Percentiles rank a stretch among this genome's conserved stretches.
Evolutionary conservation across 2,797 vertebrate genomes (phyloP).

Genomic region (Protosalanx chinensis): DNA sequence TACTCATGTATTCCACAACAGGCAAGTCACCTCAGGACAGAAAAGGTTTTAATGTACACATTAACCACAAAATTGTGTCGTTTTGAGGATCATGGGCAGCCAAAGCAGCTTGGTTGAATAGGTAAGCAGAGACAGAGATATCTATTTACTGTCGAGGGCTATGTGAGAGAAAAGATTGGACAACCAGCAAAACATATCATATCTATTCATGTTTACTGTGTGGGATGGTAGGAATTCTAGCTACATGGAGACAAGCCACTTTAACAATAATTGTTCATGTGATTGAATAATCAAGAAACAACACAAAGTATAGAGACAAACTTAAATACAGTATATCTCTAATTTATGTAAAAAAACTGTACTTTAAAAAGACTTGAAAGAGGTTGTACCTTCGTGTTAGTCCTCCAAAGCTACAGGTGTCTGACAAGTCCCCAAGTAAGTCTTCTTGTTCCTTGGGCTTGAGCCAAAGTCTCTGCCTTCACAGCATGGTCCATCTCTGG

Average conservation of each 20-base stretch:
- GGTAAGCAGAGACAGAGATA: constrained; percentile 40
- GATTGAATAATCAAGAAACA: too few species aligned
- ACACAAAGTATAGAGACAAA: too few species aligned
- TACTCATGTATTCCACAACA: too few species aligned
- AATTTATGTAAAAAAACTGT: not conserved
- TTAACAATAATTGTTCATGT: too few species aligned
- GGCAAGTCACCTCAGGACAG: too few species aligned
- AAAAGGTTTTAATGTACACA: not conserved
- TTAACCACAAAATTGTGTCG: not conserved
- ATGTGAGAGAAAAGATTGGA: constrained; percentile 19
- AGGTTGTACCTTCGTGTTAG: constrained; percentile 5
- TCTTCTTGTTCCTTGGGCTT: not conserved
- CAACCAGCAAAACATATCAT: constrained; percentile 12
- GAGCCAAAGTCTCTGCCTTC: constrained; percentile 1
- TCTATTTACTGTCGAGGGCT: constrained; percentile 37
- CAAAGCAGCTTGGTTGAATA: not conserved
- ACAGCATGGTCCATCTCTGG: constrained; percentile 7
- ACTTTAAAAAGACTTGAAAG: not conserved
- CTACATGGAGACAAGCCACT: too few species aligned
- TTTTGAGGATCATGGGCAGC: not conserved
- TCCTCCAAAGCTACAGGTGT: constrained; percentile 3
- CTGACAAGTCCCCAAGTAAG: not conserved
- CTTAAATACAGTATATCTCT: too few species aligned
- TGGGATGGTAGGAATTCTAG: not conserved
- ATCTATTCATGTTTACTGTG: not conserved